Evolutionary conservation across 1,140 invertebrate genomes (phyloP).

Genomic region (Lepidurus arcticus): DNA sequence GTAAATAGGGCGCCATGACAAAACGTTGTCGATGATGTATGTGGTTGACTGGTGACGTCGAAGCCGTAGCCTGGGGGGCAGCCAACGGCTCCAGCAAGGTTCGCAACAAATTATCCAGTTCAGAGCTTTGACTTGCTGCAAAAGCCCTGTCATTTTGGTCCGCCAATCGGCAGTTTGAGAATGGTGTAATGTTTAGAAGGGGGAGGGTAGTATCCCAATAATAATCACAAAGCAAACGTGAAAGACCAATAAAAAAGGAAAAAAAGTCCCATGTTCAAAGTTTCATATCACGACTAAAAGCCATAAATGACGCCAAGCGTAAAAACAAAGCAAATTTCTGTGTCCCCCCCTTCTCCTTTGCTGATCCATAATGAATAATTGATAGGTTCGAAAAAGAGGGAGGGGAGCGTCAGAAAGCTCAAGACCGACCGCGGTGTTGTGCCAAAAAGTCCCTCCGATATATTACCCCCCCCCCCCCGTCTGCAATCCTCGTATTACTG

Average conservation of each 20-base stretch:
- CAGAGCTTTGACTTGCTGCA: neutral
- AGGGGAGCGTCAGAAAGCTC: neutral
- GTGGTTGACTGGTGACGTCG: neutral
- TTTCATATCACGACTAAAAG: neutral
- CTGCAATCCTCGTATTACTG: neutral
- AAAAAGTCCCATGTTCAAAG: neutral
- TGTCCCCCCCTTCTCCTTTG: neutral
- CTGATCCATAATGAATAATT: neutral
- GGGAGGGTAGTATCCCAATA: neutral
- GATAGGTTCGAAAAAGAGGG: neutral
- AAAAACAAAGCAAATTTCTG: constrained; percentile 7
- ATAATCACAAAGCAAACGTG: too few relatives aligned
- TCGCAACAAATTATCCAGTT: constrained; percentile 22
- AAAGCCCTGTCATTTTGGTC: neutral
- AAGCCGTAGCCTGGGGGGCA: neutral
- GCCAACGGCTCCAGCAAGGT: constrained; percentile 4
- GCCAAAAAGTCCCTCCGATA: neutral
- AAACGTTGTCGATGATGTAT: constrained; percentile 2
- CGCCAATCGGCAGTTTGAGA: neutral
- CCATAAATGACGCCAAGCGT: constrained; percentile 8
- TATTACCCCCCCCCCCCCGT: neutral
- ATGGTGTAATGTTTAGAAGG: neutral
- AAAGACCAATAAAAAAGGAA: neutral
- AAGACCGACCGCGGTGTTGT: neutral
- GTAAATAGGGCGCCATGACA: constrained; percentile 17